Evolutionary conservation across 2,113 vertebrate species (phyloP).

Genomic region (Corythaeola cristata): DNA sequence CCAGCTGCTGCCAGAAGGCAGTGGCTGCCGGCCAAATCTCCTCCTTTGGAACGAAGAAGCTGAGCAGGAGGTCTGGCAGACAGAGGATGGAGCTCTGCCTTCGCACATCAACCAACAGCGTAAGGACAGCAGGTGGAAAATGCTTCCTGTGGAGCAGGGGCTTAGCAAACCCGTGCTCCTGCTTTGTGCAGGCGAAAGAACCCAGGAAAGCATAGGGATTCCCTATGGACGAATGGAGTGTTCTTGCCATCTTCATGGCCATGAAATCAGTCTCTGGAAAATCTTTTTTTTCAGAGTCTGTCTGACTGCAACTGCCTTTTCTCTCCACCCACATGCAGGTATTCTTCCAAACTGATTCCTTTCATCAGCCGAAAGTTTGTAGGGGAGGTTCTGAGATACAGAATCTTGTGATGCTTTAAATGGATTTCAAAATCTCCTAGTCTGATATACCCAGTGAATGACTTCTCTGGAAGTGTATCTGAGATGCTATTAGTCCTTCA

Average conservation of each 20-base stretch:
- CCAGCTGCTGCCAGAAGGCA: accelerated
- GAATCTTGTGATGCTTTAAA: background rate
- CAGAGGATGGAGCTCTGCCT: background rate
- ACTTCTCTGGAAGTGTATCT: background rate
- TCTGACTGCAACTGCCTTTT: background rate
- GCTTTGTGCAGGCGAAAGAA: background rate
- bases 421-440: background rate
- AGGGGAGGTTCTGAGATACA: background rate
- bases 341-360: background rate
- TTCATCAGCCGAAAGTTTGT: background rate
- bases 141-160: background rate
- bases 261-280: background rate
- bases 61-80: background rate
- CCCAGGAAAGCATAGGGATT: background rate
- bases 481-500: background rate
- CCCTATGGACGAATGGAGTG: background rate
- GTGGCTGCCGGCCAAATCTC: background rate
- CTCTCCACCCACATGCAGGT: background rate
- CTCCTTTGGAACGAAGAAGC: background rate
- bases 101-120: accelerated
- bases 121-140: background rate
- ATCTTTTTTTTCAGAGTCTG: background rate
- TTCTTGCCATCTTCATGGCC: background rate
- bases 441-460: background rate
- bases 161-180: background rate